A percentile compares a stretch with the other conserved stretches of the same genome.
Conservation (phyloP, 2,888 invertebrate species). For the Tribolium freemani region DNA sequence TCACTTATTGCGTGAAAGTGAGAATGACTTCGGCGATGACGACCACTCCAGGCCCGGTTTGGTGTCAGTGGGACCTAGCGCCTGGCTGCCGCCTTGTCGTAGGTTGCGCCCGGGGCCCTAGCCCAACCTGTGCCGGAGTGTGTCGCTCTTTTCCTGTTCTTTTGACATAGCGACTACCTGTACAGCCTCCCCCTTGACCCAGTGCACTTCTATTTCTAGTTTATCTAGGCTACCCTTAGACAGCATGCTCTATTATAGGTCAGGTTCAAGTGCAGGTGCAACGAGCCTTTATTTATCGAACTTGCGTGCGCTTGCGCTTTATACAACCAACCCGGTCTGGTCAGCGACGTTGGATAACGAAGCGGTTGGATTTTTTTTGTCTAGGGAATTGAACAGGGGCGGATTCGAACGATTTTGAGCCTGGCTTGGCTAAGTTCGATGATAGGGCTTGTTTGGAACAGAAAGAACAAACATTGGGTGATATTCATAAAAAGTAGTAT, state of each 20-base stretch:
- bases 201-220: conserved; percentile 56
- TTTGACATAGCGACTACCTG: conserved; percentile 8
- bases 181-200: conserved; percentile 52
- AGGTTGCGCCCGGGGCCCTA: conserved; percentile 64
- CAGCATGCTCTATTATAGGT: conserved; percentile 64
- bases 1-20: conserved; percentile 57
- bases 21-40: conserved; percentile 15
- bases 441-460: not conserved
- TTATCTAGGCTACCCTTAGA: conserved; percentile 64
- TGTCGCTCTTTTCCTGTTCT: conserved; percentile 13
- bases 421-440: not conserved
- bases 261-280: conserved; percentile 70
- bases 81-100: conserved; percentile 57
- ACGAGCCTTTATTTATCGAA: conserved; percentile 57
- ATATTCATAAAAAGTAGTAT: too few species aligned
- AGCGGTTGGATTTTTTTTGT: conserved; percentile 22
- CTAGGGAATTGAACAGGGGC: conserved; percentile 16
- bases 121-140: conserved; percentile 50
- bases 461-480: too few species aligned
- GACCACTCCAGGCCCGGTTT: conserved; percentile 4
- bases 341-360: conserved; percentile 27
- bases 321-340: conserved; percentile 32
- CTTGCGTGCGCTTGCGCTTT: conserved; percentile 57
- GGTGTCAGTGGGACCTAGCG: conserved; percentile 46
- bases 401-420: conserved; percentile 4